Conservation (phyloP, 30 jellyfish, hydroid and myxozoan genomes). For the Turritopsis rubra region DNA sequence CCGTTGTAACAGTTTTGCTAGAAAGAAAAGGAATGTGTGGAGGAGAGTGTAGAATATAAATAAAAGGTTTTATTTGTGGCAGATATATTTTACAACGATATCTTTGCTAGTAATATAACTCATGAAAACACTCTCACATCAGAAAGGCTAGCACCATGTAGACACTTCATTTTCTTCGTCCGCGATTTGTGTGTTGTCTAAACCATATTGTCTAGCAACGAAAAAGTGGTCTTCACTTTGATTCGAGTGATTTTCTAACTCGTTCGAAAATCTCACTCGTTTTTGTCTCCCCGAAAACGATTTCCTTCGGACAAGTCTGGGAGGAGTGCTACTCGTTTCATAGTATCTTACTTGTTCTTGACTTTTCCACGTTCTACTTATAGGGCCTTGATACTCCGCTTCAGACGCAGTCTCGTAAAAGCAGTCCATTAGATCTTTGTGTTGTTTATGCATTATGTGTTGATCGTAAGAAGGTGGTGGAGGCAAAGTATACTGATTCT, state of each 20-base stretch:
- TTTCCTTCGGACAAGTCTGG: neutral
- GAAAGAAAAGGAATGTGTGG: neutral
- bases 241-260: neutral
- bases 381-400: neutral
- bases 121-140: too few species aligned
- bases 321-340: constrained; percentile 15
- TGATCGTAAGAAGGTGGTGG: neutral
- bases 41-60: neutral
- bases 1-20: too few species aligned
- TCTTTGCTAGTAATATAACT: too few species aligned
- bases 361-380: neutral
- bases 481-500: neutral
- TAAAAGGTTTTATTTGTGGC: neutral
- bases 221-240: neutral
- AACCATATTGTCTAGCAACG: neutral
- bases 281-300: constrained; percentile 17
- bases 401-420: neutral
- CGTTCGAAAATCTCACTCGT: constrained; percentile 9
- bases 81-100: neutral
- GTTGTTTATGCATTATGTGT: constrained; percentile 6
- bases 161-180: constrained; percentile 13
- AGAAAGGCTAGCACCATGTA: neutral
- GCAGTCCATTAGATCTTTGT: neutral
- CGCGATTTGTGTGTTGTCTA: neutral
- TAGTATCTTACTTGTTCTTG: neutral